Evolutionary conservation across 2,888 invertebrate species (phyloP).

Genomic region (Caenorhabditis drosophilae): DNA sequence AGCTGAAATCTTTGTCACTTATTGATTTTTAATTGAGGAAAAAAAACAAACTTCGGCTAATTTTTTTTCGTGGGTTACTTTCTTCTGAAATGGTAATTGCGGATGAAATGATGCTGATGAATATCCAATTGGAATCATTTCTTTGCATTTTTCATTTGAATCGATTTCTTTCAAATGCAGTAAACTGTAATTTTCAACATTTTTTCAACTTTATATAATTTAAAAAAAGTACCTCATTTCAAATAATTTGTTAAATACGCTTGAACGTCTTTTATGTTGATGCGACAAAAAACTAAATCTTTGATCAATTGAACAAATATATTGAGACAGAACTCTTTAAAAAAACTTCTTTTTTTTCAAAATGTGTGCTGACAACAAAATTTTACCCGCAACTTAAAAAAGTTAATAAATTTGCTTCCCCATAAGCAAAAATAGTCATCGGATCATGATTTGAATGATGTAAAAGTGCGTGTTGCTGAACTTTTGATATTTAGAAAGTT

Average conservation of each 20-base stretch:
- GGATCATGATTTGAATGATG: conserved; percentile 21
- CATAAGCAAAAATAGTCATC: conserved; percentile 27
- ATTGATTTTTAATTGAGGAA: not conserved
- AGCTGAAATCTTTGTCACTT: conserved; percentile 2
- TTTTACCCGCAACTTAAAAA: conserved; percentile 22
- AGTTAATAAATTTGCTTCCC: conserved; percentile 22
- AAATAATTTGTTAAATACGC: conserved; percentile 28
- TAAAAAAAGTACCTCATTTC: conserved; percentile 3
- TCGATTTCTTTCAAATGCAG: conserved; percentile 3
- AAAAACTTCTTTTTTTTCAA: not conserved
- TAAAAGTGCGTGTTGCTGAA: conserved; percentile 31
- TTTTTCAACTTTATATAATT: no score
- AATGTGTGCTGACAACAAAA: not conserved
- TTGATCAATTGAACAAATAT: conserved; percentile 13
- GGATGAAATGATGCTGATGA: conserved; percentile 29
- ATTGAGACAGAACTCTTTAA: conserved; percentile 30
- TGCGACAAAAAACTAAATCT: conserved; percentile 36
- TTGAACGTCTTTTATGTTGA: conserved; percentile 27
- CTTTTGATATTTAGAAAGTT: not conserved
- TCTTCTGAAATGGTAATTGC: conserved; percentile 15
- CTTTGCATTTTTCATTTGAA: not conserved
- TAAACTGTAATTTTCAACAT: not conserved
- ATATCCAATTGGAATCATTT: conserved; percentile 8
- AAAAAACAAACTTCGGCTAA: conserved; percentile 16
- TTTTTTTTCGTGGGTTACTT: conserved; percentile 38